phyloP scores from a whole-genome alignment of 2,797 vertebrate genomes.

The Lycodopsis pacificus region DNA sequence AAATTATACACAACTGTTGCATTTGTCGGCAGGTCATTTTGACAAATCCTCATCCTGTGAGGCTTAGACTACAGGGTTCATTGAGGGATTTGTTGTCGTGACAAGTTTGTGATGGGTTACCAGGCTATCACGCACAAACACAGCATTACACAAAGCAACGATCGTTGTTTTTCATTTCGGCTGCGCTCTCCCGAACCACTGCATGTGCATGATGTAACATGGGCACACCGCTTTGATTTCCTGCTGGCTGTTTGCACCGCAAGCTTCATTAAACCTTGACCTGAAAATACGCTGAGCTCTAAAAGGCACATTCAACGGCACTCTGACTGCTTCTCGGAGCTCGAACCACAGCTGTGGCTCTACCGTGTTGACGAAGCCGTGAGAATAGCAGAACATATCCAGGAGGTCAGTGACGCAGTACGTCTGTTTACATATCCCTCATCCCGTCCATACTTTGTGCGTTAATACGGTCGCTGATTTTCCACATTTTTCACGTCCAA shows the following conservation, averaged over 20 bases:
- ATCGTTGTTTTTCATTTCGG: neutral
- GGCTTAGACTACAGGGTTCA: constrained; percentile 2
- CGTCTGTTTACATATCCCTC: neutral
- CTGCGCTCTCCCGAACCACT: neutral
- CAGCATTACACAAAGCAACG: constrained; percentile 1
- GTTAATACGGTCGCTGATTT: neutral
- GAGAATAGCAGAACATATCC: neutral
- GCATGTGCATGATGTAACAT: constrained; percentile 19
- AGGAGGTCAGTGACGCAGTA: neutral
- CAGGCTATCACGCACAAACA: neutral
- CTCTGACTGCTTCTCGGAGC: neutral
- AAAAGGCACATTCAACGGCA: neutral
- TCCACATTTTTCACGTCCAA: neutral
- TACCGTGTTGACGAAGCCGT: neutral
- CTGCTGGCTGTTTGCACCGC: neutral
- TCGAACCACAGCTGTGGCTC: neutral
- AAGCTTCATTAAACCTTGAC: constrained; percentile 20
- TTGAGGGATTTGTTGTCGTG: neutral
- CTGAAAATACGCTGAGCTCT: constrained; percentile 3
- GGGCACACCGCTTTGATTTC: neutral
- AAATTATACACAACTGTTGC: constrained; percentile 11
- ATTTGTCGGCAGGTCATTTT: constrained; percentile 1
- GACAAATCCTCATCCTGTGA: constrained; percentile 5
- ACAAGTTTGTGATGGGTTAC: neutral
- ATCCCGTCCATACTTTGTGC: neutral